These are phyloP conservation scores for Istiophorus platypterus DNA, from an alignment of 2,113 vertebrate species.

Conservation along the genomic window DNA sequence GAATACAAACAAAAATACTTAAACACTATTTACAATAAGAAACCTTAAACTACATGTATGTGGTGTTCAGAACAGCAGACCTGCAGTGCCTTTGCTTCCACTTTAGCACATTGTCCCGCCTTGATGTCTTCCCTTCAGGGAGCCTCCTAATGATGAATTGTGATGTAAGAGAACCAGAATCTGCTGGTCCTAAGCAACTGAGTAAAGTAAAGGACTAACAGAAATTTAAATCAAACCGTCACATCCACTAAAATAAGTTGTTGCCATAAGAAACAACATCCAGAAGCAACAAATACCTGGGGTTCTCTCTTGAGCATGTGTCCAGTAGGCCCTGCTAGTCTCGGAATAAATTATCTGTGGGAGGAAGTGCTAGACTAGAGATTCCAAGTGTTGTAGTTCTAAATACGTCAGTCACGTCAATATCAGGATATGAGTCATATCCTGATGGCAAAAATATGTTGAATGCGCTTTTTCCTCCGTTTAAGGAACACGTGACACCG, in stretches of 20 bases:
- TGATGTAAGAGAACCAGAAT: background rate
- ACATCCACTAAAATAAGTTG: background rate
- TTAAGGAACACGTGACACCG: background rate
- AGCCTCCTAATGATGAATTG: background rate
- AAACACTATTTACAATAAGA: background rate
- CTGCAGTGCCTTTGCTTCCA: constrained; percentile 7
- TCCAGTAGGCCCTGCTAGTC: background rate
- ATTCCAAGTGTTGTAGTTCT: background rate
- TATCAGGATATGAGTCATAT: background rate
- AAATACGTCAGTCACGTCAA: background rate
- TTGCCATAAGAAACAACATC: background rate
- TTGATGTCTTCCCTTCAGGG: background rate
- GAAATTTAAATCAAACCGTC: background rate
- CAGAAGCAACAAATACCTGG: background rate
- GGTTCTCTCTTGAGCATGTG: background rate
- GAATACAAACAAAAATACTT: background rate
- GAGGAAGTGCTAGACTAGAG: background rate
- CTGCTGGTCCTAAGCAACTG: background rate
- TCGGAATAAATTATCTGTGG: background rate
- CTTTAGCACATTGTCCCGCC: background rate
- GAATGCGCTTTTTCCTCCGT: background rate
- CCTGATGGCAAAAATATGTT: background rate
- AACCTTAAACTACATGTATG: background rate
- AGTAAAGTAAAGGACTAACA: background rate
- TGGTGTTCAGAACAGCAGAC: constrained; percentile 13